phyloP scores from a whole-genome alignment of 2,797 vertebrate species.

The Eidolon dupreanum region DNA sequence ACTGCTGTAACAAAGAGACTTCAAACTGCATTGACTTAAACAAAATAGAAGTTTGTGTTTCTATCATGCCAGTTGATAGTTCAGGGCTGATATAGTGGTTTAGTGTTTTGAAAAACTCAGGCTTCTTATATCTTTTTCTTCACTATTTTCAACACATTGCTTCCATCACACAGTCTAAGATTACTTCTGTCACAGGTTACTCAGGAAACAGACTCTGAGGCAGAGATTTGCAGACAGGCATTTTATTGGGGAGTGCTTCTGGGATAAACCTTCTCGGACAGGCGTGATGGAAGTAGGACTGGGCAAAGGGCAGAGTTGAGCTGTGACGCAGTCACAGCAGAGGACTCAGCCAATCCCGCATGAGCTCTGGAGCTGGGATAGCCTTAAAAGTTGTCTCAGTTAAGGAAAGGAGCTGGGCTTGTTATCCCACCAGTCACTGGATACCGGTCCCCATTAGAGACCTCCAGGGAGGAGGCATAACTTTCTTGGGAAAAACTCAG shows the following conservation, averaged over 20 bases:
- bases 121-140: not conserved
- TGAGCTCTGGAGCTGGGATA: not conserved
- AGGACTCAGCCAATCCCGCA: not conserved
- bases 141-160: not conserved
- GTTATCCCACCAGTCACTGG: fast-evolving
- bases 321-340: not conserved
- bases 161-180: not conserved
- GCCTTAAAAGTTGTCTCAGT: not conserved
- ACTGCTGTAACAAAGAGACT: not conserved
- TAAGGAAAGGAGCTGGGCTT: not conserved
- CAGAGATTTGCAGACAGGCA: not conserved
- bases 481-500: not conserved
- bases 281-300: not conserved
- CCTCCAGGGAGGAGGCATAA: not conserved
- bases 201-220: not conserved
- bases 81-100: not conserved
- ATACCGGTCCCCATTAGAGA: not conserved
- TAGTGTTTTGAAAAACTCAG: not conserved
- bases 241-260: not conserved
- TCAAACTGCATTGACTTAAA: not conserved
- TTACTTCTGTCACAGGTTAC: not conserved
- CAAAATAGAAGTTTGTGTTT: conserved; percentile 2
- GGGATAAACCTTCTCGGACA: not conserved
- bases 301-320: not conserved
- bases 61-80: not conserved